Conservation (phyloP, 1,140 invertebrate species). For the Leptinotarsa lineolata region DNA sequence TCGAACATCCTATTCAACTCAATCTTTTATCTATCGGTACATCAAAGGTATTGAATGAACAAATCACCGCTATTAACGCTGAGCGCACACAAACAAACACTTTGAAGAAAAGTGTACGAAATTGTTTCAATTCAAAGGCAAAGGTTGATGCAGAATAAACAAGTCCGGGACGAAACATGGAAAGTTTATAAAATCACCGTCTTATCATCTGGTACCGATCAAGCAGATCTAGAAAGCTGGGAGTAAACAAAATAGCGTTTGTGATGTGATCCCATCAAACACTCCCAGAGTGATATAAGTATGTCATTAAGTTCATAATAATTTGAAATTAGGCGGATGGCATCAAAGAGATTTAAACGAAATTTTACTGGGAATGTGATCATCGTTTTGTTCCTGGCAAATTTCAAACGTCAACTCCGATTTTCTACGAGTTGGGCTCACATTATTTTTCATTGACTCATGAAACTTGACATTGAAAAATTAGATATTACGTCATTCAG, state of each 20-base stretch:
- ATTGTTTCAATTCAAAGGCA: slow-evolving; percentile 25
- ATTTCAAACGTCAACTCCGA: background rate
- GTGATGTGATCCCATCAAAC: slow-evolving; percentile 30
- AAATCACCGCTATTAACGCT: slow-evolving; percentile 18
- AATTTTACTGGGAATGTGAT: slow-evolving; percentile 9
- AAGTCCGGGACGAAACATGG: slow-evolving; percentile 13
- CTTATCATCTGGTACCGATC: slow-evolving; percentile 31
- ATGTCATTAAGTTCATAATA: slow-evolving; percentile 34
- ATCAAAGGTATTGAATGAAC: slow-evolving; percentile 19
- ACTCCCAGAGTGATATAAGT: slow-evolving; percentile 31
- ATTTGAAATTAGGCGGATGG: slow-evolving; percentile 22
- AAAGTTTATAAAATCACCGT: slow-evolving; percentile 31
- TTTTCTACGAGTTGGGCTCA: background rate
- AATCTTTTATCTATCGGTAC: slow-evolving; percentile 11
- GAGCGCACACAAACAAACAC: slow-evolving; percentile 19
- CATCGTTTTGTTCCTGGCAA: background rate
- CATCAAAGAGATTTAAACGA: slow-evolving; percentile 22
- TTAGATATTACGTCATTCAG: no score
- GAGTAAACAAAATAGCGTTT: slow-evolving; percentile 30
- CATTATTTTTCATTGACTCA: no score
- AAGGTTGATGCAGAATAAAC: slow-evolving; percentile 21
- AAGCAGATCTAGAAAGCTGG: slow-evolving; percentile 21
- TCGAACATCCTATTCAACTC: no score
- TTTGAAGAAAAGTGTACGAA: slow-evolving; percentile 13
- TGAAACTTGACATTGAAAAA: no score